Percentiles rank a stretch among this genome's conserved stretches.
These are phyloP conservation scores for Hemicentrotus pulcherrimus DNA, from an alignment of 35 echinoderm and acorn worm genomes.

Conservation along the genomic window DNA sequence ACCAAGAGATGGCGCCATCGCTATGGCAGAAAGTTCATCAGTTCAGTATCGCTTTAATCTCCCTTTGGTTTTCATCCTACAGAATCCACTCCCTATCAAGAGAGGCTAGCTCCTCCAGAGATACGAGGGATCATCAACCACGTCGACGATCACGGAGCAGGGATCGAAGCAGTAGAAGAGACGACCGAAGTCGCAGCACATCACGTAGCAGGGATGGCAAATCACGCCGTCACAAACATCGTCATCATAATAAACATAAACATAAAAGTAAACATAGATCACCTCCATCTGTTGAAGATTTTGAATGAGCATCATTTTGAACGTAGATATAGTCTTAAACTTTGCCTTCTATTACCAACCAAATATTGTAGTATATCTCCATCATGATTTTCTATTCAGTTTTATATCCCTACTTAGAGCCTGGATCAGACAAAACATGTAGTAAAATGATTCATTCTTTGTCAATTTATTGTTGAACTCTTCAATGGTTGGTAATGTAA, in stretches of 20 bases:
- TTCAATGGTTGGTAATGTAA: too few relatives aligned
- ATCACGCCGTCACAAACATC: neutral
- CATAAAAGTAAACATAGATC: conserved; percentile 12
- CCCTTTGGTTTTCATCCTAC: neutral
- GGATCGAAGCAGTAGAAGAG: conserved; percentile 1
- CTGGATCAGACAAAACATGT: too few relatives aligned
- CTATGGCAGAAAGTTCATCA: too few relatives aligned
- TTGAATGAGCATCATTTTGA: neutral
- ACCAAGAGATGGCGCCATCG: too few relatives aligned
- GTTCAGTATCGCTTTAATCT: too few relatives aligned
- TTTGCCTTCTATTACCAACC: too few relatives aligned
- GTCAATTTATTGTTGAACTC: too few relatives aligned
- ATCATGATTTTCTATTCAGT: too few relatives aligned
- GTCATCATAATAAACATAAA: neutral
- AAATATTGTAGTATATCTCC: too few relatives aligned
- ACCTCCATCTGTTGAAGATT: neutral
- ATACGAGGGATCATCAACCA: neutral
- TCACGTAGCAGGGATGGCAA: neutral
- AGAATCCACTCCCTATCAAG: neutral
- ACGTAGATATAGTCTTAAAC: neutral
- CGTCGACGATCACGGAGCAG: neutral
- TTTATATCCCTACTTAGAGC: too few relatives aligned
- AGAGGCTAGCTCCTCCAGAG: neutral
- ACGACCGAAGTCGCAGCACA: neutral
- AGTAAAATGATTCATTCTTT: too few relatives aligned